Percentiles rank a stretch among this genome's conserved stretches.
Conservation (phyloP, 2,888 invertebrate species). For the Thymelicus lineola region DNA sequence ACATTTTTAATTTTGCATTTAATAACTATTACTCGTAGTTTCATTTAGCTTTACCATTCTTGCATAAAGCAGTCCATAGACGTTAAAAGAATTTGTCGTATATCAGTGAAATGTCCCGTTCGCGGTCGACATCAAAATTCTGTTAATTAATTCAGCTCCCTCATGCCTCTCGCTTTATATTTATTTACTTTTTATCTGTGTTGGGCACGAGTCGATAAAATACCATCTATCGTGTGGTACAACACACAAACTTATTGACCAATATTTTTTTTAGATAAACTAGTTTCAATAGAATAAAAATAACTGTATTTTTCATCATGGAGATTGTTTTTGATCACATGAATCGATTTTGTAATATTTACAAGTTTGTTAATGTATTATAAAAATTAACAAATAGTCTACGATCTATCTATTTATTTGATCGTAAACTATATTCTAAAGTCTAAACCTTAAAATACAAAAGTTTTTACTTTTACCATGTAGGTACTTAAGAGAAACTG, state of each 20-base stretch:
- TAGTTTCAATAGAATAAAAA: neutral
- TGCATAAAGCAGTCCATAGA: conserved; percentile 53
- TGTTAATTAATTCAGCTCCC: conserved; percentile 81
- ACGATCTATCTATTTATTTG: too few relatives aligned
- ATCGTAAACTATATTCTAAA: too few relatives aligned
- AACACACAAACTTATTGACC: conserved; percentile 36
- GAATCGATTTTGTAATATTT: too few relatives aligned
- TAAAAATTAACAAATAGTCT: too few relatives aligned
- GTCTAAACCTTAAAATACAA: too few relatives aligned
- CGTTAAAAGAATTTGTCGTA: conserved; percentile 71
- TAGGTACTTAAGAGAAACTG: too few relatives aligned
- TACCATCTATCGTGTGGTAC: conserved; percentile 55
- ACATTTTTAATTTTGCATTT: too few relatives aligned
- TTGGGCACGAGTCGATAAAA: conserved; percentile 78
- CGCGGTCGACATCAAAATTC: conserved; percentile 67
- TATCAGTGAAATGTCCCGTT: conserved; percentile 66
- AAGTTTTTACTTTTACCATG: too few relatives aligned
- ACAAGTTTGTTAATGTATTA: too few relatives aligned
- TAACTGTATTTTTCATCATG: neutral
- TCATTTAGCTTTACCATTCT: conserved; percentile 40
- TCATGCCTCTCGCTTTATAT: conserved; percentile 73
- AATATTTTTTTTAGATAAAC: neutral
- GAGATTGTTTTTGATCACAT: neutral
- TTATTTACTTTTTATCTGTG: conserved; percentile 74
- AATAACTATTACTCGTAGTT: conserved; percentile 38